Conservation (phyloP, 2,888 invertebrate genomes). For the Malthinus flaveolus region DNA sequence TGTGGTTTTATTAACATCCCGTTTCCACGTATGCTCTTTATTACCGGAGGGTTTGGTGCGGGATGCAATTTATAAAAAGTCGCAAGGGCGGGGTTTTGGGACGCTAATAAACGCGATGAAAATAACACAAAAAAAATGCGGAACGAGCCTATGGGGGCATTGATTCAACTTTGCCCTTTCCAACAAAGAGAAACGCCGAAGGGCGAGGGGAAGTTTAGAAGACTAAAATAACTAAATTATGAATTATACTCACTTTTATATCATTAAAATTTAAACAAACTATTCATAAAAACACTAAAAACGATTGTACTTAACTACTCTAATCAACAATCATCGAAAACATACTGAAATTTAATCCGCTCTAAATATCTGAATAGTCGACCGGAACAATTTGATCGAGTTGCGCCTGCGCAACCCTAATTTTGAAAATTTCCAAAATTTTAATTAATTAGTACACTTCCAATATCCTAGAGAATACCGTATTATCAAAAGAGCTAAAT, state of each 20-base stretch:
- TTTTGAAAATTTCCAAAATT: no score
- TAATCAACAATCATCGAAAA: slow-evolving; percentile 12
- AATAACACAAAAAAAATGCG: slow-evolving; percentile 1
- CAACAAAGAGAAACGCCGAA: slow-evolving; percentile 1
- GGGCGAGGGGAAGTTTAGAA: not conserved
- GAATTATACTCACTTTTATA: slow-evolving; percentile 12
- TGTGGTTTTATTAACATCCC: not conserved
- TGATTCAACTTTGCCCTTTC: slow-evolving; percentile 7
- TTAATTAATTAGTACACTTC: no score
- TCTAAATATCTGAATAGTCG: slow-evolving; percentile 17
- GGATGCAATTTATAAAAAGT: not conserved
- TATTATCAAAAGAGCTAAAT: no score
- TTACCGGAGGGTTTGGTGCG: not conserved
- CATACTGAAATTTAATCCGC: slow-evolving; percentile 38
- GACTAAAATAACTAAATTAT: slow-evolving; percentile 2
- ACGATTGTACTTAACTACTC: slow-evolving; percentile 12
- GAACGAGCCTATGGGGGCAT: not conserved
- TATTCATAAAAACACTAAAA: slow-evolving; percentile 17
- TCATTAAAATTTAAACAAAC: slow-evolving; percentile 14
- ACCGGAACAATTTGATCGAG: slow-evolving; percentile 27
- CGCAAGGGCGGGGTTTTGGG: not conserved
- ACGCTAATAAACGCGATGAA: not conserved
- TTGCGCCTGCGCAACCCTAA: slow-evolving; percentile 30
- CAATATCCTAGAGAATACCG: no score
- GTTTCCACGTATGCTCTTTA: not conserved